These are phyloP conservation scores for Anthrax anthrax DNA, from an alignment of 2,888 invertebrate species.

Conservation along the genomic window DNA sequence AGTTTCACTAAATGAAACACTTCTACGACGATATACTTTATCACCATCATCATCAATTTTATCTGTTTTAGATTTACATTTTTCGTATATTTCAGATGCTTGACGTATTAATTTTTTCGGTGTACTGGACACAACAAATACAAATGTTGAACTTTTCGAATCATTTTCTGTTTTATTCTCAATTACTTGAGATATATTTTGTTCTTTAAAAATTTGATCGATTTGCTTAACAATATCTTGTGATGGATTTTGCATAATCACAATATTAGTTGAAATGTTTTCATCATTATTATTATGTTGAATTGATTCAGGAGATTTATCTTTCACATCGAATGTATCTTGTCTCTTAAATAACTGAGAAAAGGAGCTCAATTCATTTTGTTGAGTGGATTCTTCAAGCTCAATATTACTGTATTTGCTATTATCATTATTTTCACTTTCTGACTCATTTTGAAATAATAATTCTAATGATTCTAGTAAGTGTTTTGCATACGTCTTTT, in stretches of 20 bases:
- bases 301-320: no score
- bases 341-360: no score
- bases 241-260: not conserved
- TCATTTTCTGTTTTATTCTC: not conserved
- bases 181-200: not conserved
- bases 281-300: no score
- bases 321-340: no score
- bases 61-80: not conserved
- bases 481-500: conserved; percentile 15
- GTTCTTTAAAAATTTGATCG: not conserved
- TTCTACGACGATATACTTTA: not conserved
- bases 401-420: no score
- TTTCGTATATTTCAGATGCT: not conserved
- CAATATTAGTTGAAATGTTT: not conserved
- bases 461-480: conserved; percentile 18
- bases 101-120: not conserved
- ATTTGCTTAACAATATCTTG: not conserved
- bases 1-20: not conserved
- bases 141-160: not conserved
- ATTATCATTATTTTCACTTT: no score
- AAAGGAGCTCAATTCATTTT: no score
- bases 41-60: not conserved
- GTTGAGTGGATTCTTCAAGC: no score
- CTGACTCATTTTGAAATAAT: conserved; percentile 7
- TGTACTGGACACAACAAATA: not conserved